A percentile compares a stretch with the other conserved stretches of the same genome.
These are phyloP conservation scores for Uria aalge DNA, from an alignment of 2,113 vertebrate species.

Conservation along the genomic window DNA sequence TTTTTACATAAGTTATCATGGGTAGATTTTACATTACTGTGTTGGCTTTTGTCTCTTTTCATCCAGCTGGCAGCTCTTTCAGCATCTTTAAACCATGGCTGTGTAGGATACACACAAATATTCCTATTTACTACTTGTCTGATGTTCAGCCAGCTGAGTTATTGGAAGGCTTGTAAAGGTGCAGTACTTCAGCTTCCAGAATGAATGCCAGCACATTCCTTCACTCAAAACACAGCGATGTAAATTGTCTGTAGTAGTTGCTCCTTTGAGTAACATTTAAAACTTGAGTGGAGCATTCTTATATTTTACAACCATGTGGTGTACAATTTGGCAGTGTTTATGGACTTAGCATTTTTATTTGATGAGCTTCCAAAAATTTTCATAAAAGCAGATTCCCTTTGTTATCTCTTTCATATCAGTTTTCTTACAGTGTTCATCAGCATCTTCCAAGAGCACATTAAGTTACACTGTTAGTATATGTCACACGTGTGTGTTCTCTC, in stretches of 20 bases:
- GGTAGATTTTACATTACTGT: not conserved
- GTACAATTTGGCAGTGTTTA: not conserved
- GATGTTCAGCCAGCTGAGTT: not conserved
- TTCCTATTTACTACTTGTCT: not conserved
- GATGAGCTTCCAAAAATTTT: not conserved
- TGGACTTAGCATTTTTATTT: not conserved
- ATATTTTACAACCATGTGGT: not conserved
- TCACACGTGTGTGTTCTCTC: not conserved
- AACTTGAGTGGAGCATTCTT: not conserved
- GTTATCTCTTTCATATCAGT: not conserved
- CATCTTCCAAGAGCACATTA: not conserved
- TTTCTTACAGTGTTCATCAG: not conserved
- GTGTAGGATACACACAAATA: not conserved
- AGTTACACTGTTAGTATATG: not conserved
- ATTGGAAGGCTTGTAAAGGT: slow-evolving; percentile 6
- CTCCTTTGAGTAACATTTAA: not conserved
- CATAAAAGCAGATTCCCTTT: not conserved
- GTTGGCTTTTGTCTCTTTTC: not conserved
- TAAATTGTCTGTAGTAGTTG: not conserved
- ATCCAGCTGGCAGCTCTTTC: not conserved
- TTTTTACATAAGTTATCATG: not conserved
- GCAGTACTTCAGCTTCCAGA: not conserved
- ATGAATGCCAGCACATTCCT: not conserved
- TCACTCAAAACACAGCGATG: not conserved
- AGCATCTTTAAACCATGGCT: not conserved